These are phyloP conservation scores for Ypsolopha scabrella DNA, from an alignment of 2,888 invertebrate genomes.

Conservation along the genomic window DNA sequence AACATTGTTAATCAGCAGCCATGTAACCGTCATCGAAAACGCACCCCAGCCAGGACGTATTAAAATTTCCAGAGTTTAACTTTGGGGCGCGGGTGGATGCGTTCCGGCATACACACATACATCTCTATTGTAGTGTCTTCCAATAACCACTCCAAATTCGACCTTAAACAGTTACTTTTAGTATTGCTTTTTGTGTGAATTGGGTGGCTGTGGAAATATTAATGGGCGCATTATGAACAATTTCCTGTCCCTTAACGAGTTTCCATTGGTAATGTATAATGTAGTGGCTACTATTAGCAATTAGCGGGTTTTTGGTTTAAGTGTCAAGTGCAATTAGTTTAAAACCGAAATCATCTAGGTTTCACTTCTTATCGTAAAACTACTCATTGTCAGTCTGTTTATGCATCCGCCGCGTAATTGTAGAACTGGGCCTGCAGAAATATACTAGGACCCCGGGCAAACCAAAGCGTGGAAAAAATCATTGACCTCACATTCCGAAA, in stretches of 20 bases:
- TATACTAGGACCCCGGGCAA: slow-evolving; percentile 6
- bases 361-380: too few relatives aligned
- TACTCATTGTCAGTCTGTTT: too few relatives aligned
- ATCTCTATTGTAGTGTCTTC: slow-evolving; percentile 24
- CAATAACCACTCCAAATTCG: slow-evolving; percentile 15
- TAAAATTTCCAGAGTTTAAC: slow-evolving; percentile 55
- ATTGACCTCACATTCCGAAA: background rate
- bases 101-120: slow-evolving; percentile 36
- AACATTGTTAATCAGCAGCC: slow-evolving; percentile 9
- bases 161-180: slow-evolving; percentile 18
- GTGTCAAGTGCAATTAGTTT: too few relatives aligned
- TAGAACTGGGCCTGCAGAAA: too few relatives aligned
- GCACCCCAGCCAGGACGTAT: slow-evolving; percentile 40
- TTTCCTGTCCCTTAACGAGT: slow-evolving; percentile 61
- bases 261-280: slow-evolving; percentile 45
- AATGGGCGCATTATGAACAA: slow-evolving; percentile 62
- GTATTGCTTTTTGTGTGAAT: slow-evolving; percentile 15
- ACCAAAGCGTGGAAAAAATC: slow-evolving; percentile 6
- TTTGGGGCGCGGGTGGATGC: slow-evolving; percentile 45
- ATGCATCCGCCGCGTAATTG: too few relatives aligned
- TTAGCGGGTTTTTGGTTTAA: slow-evolving; percentile 12
- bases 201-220: slow-evolving; percentile 61
- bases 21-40: slow-evolving; percentile 23
- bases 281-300: slow-evolving; percentile 4
- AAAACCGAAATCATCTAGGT: too few relatives aligned